A percentile compares a stretch with the other conserved stretches of the same genome.
Conservation (phyloP, 2,888 invertebrate species). For the Junonia oenone region DNA sequence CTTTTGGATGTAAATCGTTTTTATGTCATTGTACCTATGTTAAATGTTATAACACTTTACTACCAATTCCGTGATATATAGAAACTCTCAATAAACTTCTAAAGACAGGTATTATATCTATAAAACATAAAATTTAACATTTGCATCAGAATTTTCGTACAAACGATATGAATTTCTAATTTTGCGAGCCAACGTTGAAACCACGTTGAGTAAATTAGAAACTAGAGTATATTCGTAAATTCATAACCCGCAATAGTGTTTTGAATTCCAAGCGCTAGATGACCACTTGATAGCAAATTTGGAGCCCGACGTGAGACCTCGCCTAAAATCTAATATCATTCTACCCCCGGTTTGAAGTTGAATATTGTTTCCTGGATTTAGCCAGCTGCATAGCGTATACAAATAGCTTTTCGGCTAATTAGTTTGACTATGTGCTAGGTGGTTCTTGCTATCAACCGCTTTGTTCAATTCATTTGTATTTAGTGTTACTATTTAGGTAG, state of each 20-base stretch:
- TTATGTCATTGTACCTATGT: too few relatives aligned
- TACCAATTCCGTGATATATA: too few relatives aligned
- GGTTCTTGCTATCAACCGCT: neutral
- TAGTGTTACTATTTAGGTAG: neutral
- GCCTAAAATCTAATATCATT: conserved; percentile 7
- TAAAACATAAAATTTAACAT: neutral
- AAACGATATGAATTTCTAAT: neutral
- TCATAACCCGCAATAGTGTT: conserved; percentile 1
- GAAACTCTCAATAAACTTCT: too few relatives aligned
- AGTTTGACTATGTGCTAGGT: conserved; percentile 9
- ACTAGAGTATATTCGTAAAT: neutral
- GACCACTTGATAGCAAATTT: conserved; percentile 6
- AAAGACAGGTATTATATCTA: too few relatives aligned
- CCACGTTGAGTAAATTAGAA: neutral
- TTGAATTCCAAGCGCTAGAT: conserved; percentile 1
- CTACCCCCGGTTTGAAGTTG: conserved; percentile 2
- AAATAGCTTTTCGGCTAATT: conserved; percentile 23
- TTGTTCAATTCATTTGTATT: neutral
- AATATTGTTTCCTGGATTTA: conserved; percentile 6
- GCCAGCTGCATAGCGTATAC: conserved; percentile 6
- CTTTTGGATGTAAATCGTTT: too few relatives aligned
- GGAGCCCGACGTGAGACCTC: conserved; percentile 4
- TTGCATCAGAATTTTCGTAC: neutral
- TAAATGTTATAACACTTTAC: too few relatives aligned
- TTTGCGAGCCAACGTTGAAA: neutral